phyloP scores from a whole-genome alignment of 1,140 invertebrate genomes.

The Mya arenaria region DNA sequence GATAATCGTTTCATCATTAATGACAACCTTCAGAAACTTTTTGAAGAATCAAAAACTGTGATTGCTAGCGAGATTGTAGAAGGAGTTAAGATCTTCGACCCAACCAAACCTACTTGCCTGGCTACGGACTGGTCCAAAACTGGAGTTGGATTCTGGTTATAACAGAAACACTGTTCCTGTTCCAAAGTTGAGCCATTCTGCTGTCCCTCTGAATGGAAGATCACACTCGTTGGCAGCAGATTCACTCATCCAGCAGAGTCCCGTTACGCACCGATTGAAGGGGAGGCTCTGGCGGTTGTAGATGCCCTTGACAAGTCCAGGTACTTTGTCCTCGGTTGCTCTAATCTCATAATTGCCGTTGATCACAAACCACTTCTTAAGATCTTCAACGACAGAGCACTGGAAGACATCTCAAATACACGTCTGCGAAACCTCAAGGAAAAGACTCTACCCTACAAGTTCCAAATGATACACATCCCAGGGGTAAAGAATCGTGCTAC shows the following conservation, averaged over 20 bases:
- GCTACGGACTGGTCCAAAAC: constrained; percentile 54
- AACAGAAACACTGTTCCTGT: constrained; percentile 40
- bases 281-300: constrained; percentile 61
- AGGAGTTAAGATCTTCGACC: constrained; percentile 53
- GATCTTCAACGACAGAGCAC: constrained; percentile 52
- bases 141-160: constrained; percentile 41
- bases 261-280: constrained; percentile 60
- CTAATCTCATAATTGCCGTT: constrained; percentile 58
- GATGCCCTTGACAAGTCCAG: constrained; percentile 57
- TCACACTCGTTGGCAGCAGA: constrained; percentile 59
- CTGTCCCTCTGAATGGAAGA: constrained; percentile 48
- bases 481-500: constrained; percentile 45
- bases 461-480: constrained; percentile 56
- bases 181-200: constrained; percentile 14
- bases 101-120: constrained; percentile 48
- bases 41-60: constrained; percentile 37
- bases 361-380: constrained; percentile 64
- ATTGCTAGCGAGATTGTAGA: constrained; percentile 41
- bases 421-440: constrained; percentile 58
- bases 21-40: too few species aligned
- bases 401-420: constrained; percentile 54
- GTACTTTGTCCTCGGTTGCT: constrained; percentile 61
- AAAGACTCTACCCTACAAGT: constrained; percentile 55
- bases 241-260: constrained; percentile 61
- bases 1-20: too few species aligned